Evolutionary conservation across 2,888 invertebrate species (phyloP), one percentile per base, ranked within the genome.

Genomic region (Pandemis heparana): DNA sequence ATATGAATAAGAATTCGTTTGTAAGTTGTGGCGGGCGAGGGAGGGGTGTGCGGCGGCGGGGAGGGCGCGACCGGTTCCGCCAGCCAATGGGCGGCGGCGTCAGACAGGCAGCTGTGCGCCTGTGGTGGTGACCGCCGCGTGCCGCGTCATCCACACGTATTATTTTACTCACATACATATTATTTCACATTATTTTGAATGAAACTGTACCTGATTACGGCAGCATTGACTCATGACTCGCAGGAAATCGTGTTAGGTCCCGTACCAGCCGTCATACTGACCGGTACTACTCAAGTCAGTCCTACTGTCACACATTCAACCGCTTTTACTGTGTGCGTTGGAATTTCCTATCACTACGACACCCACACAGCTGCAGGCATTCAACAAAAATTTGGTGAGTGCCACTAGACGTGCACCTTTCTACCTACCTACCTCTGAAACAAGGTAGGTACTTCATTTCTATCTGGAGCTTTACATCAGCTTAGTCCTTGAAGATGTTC

Each of bases 1-100:
- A 87, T 89, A 92, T 93, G 94, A 94, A 93, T 93, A 94, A 92
- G 93, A 93, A 93, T 94, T 87, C 86, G 87, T 88, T 87, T 92
- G 89, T 89, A 91, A 91, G 92, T 92, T 91, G 91, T 88, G 85
- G 87, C 87, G 84, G 87, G 84, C 84, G 83, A 75, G 82, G 83
- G 81, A 77, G 80, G 83, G 85, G 79, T 76, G 78, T 82, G 78
- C 77, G 80, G 76, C 80, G 81, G 87, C 86, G 80, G 78, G 83
- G 81, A 87, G 84, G 85, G 83, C 76, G 80, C 82, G 89, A 92
- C 92, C 92, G 92, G 92, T 92, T 92, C 86, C 88, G 79, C 83
- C 87, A 87, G 86, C 93, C 93, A 92, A 92, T 93, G 79, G 84
- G 85, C 85, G 85, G 81, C 84, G 83, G 89, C 91, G 89, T 86